Evolutionary conservation across 2,113 vertebrate species (phyloP).

Genomic region (Channa maculata): DNA sequence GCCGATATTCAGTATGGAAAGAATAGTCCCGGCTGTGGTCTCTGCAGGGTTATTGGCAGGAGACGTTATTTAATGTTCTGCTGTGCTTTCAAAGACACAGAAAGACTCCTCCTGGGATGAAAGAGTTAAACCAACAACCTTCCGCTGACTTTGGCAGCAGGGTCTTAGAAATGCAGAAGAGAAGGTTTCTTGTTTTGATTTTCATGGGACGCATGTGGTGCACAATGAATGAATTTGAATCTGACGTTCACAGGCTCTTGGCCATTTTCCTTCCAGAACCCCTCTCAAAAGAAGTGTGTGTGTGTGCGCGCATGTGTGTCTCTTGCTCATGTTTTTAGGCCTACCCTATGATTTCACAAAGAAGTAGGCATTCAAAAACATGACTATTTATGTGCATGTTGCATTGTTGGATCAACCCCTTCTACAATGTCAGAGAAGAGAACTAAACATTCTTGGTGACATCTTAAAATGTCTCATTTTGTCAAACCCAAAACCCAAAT

Average conservation of each 20-base stretch:
- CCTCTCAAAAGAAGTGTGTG: background rate
- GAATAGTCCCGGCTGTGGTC: constrained; percentile 46
- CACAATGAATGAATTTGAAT: constrained; percentile 24
- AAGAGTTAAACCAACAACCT: constrained; percentile 61
- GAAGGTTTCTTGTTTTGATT: constrained; percentile 55
- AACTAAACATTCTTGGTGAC: background rate
- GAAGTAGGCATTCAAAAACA: background rate
- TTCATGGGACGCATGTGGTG: constrained; percentile 6
- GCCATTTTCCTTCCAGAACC: background rate
- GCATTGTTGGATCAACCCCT: background rate
- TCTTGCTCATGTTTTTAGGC: background rate
- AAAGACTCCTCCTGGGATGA: constrained; percentile 28
- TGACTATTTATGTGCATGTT: background rate
- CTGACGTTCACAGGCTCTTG: constrained; percentile 17
- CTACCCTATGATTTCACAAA: background rate
- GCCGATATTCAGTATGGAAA: constrained; percentile 42
- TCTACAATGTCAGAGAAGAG: background rate
- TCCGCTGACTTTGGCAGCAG: constrained; percentile 61
- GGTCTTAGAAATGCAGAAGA: constrained; percentile 44
- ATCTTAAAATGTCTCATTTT: background rate
- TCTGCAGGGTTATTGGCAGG: constrained; percentile 54
- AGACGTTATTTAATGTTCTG: constrained; percentile 41
- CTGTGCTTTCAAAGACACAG: constrained; percentile 55
- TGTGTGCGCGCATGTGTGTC: background rate
- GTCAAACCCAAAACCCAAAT: background rate